Percentiles rank a stretch among this genome's conserved stretches.
These are phyloP conservation scores for Cryptomyrus ogoouensis DNA, from an alignment of 2,113 vertebrate genomes.

Conservation along the genomic window DNA sequence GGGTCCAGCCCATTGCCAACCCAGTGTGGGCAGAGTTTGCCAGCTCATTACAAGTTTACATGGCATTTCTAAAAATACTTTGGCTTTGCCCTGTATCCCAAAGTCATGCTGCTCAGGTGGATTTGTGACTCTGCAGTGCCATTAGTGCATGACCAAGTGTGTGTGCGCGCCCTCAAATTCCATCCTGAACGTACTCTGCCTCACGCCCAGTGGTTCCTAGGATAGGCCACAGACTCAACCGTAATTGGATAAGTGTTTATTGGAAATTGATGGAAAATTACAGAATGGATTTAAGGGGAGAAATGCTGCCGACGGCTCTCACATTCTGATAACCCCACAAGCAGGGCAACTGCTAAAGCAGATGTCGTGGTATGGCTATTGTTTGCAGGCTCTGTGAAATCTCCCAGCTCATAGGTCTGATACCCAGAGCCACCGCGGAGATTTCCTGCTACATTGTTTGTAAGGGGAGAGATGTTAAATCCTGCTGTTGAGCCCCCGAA, in stretches of 20 bases:
- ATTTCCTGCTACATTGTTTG: not conserved
- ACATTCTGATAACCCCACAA: not conserved
- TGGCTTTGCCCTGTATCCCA: not conserved
- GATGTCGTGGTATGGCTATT: not conserved
- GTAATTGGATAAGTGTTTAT: not conserved
- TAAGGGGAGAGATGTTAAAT: not conserved
- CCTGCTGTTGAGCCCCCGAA: not conserved
- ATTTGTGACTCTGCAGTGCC: not conserved
- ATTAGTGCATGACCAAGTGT: not conserved
- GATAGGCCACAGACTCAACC: not conserved
- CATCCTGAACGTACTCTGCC: not conserved
- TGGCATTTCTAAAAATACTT: not conserved
- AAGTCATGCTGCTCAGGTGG: not conserved
- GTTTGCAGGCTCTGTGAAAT: not conserved
- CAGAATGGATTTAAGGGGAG: not conserved
- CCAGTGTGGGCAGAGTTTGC: not conserved
- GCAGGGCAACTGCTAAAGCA: not conserved
- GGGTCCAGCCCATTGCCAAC: not conserved
- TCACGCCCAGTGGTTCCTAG: not conserved
- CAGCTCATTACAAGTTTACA: not conserved
- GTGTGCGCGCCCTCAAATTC: not conserved
- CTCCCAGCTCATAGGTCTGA: not conserved
- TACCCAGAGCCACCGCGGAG: not conserved
- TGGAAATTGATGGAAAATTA: not conserved
- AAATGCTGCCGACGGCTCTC: not conserved